These are phyloP conservation scores for Willisornis vidua DNA, from an alignment of 2,113 vertebrate genomes.

Conservation along the genomic window DNA sequence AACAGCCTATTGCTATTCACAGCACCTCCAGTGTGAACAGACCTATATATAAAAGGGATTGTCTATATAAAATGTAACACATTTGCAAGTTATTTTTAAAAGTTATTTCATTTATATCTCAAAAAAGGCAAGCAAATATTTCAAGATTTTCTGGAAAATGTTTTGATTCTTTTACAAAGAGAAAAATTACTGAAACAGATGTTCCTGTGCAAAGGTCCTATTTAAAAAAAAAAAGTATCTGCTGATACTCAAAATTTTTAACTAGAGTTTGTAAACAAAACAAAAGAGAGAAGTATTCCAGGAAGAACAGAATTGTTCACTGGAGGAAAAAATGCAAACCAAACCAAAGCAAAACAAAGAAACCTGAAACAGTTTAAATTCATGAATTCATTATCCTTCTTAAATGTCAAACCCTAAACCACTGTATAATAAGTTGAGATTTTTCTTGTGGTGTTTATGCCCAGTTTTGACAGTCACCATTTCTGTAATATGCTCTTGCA, in stretches of 20 bases:
- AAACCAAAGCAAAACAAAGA: not conserved
- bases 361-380: not conserved
- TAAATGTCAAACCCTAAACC: not conserved
- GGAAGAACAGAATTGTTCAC: not conserved
- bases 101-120: not conserved
- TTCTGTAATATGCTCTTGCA: not conserved
- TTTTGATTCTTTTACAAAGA: not conserved
- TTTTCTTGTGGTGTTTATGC: not conserved
- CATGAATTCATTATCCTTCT: not conserved
- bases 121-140: not conserved
- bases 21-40: not conserved
- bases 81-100: not conserved
- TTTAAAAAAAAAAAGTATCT: not conserved
- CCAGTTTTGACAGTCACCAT: not conserved
- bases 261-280: not conserved
- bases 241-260: not conserved
- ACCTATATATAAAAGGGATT: not conserved
- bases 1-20: not conserved
- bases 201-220: not conserved
- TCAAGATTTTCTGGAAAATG: not conserved
- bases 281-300: not conserved
- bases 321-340: fast-evolving
- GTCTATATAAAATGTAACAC: not conserved
- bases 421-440: not conserved
- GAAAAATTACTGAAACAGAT: not conserved